Percentiles rank a stretch among this genome's conserved stretches.
phyloP scores from a whole-genome alignment of 2,797 vertebrate genomes.

The Myioborus miniatus region DNA sequence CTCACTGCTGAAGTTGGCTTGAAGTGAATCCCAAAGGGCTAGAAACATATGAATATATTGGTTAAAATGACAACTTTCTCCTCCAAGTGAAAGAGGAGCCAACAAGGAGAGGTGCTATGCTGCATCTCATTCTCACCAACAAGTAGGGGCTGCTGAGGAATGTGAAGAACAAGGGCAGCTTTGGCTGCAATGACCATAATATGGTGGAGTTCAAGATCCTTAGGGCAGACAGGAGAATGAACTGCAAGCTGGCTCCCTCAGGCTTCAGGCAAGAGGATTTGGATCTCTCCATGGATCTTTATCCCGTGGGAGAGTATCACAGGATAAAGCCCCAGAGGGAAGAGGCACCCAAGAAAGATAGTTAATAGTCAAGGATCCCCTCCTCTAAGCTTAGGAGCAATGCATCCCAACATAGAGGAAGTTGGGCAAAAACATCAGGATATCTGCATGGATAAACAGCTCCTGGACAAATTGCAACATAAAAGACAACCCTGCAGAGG shows the following conservation, averaged over 20 bases:
- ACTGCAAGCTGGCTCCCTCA: background rate
- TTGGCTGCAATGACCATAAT: background rate
- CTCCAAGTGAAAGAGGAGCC: background rate
- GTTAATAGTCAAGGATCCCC: background rate
- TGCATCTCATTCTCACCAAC: background rate
- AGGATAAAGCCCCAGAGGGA: fast-evolving
- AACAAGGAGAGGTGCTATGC: background rate
- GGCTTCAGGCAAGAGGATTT: background rate
- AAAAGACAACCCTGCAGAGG: background rate
- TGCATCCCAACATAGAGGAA: background rate
- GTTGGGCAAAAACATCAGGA: background rate
- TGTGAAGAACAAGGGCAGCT: background rate
- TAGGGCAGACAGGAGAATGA: background rate
- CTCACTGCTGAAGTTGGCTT: background rate
- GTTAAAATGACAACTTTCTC: background rate
- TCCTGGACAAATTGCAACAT: background rate
- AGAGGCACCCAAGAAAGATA: background rate
- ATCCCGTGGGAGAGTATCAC: background rate
- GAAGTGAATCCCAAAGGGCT: background rate
- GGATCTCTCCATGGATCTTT: background rate
- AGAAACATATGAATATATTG: background rate
- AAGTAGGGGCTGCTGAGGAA: background rate
- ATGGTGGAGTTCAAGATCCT: background rate
- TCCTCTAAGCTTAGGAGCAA: background rate
- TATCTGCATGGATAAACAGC: background rate